Percentiles rank a stretch among this genome's conserved stretches.
These are phyloP conservation scores for Ormyrus nitidulus DNA, from an alignment of 2,888 invertebrate species.

Conservation along the genomic window DNA sequence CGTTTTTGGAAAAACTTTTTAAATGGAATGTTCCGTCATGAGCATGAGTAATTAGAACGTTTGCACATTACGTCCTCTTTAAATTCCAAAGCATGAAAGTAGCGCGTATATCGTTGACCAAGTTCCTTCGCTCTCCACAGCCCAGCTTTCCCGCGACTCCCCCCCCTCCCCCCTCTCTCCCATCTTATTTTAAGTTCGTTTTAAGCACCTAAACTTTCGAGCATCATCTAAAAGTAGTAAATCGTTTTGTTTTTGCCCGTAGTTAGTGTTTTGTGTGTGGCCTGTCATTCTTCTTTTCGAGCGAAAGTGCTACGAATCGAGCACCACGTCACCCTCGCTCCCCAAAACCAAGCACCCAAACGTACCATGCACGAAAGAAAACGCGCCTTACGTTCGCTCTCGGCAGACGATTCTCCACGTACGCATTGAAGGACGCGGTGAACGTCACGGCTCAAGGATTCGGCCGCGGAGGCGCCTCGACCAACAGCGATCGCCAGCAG, in stretches of 20 bases:
- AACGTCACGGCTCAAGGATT: constrained; percentile 64
- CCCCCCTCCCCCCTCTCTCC: no score
- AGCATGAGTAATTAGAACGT: no score
- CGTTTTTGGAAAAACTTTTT: no score
- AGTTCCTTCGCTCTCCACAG: no score
- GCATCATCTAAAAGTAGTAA: constrained; percentile 57
- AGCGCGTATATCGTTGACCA: no score
- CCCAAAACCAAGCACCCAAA: constrained; percentile 6
- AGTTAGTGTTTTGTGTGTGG: constrained; percentile 75
- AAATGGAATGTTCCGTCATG: no score
- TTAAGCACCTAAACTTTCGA: no score
- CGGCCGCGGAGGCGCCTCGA: constrained; percentile 47
- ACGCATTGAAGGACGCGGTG: constrained; percentile 68
- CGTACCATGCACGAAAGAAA: neutral
- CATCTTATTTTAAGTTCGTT: no score
- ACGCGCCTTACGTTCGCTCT: constrained; percentile 3
- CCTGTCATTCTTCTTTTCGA: constrained; percentile 64
- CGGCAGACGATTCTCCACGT: constrained; percentile 73
- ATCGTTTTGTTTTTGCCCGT: constrained; percentile 72
- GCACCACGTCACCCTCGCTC: neutral
- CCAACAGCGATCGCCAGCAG: constrained; percentile 61
- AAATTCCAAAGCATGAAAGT: no score
- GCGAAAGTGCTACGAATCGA: constrained; percentile 7
- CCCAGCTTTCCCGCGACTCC: no score
- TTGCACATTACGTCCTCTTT: no score